Percentiles rank a stretch among this genome's conserved stretches.
Conservation (phyloP, 2,797 vertebrate genomes). For the Melanotaenia nigrans region DNA sequence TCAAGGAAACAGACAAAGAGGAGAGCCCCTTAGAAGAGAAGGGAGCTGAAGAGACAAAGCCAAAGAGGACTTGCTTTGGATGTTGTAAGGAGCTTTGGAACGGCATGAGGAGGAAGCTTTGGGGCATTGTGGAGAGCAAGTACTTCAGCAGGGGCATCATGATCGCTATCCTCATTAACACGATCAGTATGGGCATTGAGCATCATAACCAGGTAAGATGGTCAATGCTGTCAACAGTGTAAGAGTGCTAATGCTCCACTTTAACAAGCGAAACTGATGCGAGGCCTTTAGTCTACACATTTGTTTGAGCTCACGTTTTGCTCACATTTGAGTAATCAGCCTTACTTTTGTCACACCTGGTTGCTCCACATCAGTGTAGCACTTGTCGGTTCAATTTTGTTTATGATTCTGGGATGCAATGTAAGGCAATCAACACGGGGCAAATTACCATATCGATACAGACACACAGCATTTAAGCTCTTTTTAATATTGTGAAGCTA, state of each 20-base stretch:
- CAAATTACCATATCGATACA: background rate
- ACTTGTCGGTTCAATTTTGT: background rate
- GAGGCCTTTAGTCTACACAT: background rate
- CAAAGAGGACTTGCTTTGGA: slow-evolving; percentile 74
- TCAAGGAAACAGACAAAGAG: slow-evolving; percentile 77
- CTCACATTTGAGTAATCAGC: background rate
- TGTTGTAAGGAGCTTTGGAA: slow-evolving; percentile 84
- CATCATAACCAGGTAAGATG: slow-evolving; percentile 93
- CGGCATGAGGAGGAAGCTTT: slow-evolving; percentile 87
- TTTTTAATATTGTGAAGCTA: background rate
- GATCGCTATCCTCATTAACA: slow-evolving; percentile 97
- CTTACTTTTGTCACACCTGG: background rate
- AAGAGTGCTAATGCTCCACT: too few relatives aligned
- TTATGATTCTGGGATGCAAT: background rate
- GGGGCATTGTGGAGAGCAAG: slow-evolving; percentile 97
- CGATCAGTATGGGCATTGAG: slow-evolving; percentile 98
- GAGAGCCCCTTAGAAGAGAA: slow-evolving; percentile 75
- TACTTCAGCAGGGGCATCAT: slow-evolving; percentile 98
- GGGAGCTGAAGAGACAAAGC: slow-evolving; percentile 70
- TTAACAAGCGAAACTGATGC: too few relatives aligned
- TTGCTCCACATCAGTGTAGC: background rate
- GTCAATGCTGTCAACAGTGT: background rate
- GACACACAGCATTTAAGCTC: background rate
- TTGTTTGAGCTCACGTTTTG: background rate
- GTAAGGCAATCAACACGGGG: background rate